phyloP scores from a whole-genome alignment of 2,888 invertebrate genomes.

The Tiliacea citrago region DNA sequence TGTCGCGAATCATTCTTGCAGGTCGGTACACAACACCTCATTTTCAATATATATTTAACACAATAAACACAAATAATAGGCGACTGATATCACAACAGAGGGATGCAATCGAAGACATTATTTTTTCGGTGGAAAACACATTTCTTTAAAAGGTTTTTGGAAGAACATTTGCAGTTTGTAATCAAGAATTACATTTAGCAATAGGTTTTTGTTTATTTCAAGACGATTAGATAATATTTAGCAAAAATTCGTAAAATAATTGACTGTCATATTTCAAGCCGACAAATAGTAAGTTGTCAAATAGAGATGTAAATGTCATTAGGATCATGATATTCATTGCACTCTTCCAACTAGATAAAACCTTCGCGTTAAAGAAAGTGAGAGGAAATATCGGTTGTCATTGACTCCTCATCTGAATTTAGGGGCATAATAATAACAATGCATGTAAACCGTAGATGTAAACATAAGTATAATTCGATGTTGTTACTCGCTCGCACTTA shows the following conservation, averaged over 20 bases:
- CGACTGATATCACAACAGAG: slow-evolving; percentile 4
- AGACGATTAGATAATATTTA: slow-evolving; percentile 21
- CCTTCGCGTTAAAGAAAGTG: neutral
- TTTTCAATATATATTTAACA: slow-evolving; percentile 65
- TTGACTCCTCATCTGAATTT: slow-evolving; percentile 11
- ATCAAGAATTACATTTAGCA: neutral
- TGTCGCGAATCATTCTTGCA: slow-evolving; percentile 84
- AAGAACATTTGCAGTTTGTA: slow-evolving; percentile 1
- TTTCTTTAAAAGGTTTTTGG: slow-evolving; percentile 7
- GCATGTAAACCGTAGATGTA: too few relatives aligned
- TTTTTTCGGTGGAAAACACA: slow-evolving; percentile 18
- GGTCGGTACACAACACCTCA: slow-evolving; percentile 82
- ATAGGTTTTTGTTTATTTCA: slow-evolving; percentile 12
- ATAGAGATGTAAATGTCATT: slow-evolving; percentile 13
- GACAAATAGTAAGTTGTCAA: slow-evolving; percentile 22
- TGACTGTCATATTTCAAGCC: slow-evolving; percentile 48
- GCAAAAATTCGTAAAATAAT: slow-evolving; percentile 27
- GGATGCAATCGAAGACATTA: slow-evolving; percentile 3
- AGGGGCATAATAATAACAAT: slow-evolving; percentile 39
- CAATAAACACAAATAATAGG: slow-evolving; percentile 30
- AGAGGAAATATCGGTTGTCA: slow-evolving; percentile 22
- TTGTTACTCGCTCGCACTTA: slow-evolving; percentile 24
- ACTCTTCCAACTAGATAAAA: slow-evolving; percentile 12
- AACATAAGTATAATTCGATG: slow-evolving; percentile 57
- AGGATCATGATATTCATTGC: fast-evolving